A percentile compares a stretch with the other conserved stretches of the same genome.
Evolutionary conservation across 2,888 invertebrate genomes (phyloP).

Genomic region (Oscheius sp.): DNA sequence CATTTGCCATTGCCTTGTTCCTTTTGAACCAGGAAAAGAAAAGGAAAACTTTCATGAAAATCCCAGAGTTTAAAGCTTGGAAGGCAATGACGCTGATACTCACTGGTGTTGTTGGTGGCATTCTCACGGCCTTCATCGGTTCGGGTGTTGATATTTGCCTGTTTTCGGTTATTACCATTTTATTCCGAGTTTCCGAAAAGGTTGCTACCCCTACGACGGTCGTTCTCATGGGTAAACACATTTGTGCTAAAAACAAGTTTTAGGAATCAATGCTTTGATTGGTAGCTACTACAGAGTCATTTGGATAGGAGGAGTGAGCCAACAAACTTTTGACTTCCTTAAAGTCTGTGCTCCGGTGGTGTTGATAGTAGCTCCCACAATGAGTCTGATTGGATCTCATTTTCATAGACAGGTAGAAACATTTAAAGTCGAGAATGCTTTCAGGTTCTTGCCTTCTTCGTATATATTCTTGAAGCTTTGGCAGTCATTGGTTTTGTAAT

Average conservation of each 20-base stretch:
- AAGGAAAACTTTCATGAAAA: slow-evolving; percentile 51
- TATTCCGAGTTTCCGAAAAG: slow-evolving; percentile 65
- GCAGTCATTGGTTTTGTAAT: slow-evolving; percentile 56
- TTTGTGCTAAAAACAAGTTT: not conserved
- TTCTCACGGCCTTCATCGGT: slow-evolving; percentile 69
- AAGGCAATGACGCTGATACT: slow-evolving; percentile 59
- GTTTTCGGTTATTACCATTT: slow-evolving; percentile 62
- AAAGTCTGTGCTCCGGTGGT: slow-evolving; percentile 34
- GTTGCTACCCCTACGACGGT: slow-evolving; percentile 70
- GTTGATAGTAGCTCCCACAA: slow-evolving; percentile 54
- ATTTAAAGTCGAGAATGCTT: too few relatives aligned
- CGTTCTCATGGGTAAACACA: slow-evolving; percentile 62
- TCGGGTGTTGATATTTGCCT: slow-evolving; percentile 69
- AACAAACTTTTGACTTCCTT: slow-evolving; percentile 51
- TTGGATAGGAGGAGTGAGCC: slow-evolving; percentile 52
- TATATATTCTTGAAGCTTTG: slow-evolving; percentile 55
- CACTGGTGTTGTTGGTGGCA: slow-evolving; percentile 66
- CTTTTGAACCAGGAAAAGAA: slow-evolving; percentile 66
- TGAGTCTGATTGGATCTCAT: slow-evolving; percentile 61
- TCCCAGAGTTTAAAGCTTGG: slow-evolving; percentile 57
- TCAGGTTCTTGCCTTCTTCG: slow-evolving; percentile 54
- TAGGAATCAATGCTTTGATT: slow-evolving; percentile 58
- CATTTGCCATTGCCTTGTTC: slow-evolving; percentile 69
- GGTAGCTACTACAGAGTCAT: slow-evolving; percentile 63
- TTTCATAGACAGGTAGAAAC: slow-evolving; percentile 62